Conservation (phyloP, 2,888 invertebrate species). For the Lasioglossum morio region DNA sequence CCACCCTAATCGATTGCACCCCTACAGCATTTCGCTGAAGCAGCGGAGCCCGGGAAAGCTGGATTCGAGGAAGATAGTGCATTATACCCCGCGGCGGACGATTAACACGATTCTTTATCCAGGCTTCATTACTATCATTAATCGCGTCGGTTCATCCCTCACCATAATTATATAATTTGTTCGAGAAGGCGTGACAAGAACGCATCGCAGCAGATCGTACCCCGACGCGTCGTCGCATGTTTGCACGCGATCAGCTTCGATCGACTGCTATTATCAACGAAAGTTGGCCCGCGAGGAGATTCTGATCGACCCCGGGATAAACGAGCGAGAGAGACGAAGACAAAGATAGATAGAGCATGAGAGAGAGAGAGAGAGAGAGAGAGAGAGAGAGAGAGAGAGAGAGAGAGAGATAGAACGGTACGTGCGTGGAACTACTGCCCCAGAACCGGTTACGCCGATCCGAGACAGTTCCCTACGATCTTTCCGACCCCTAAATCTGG, state of each 20-base stretch:
- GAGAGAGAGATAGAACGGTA: not conserved
- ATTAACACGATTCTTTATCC: slow-evolving; percentile 1
- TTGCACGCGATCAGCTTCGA: slow-evolving; percentile 17
- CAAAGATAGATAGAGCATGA: not conserved
- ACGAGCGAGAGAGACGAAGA: not conserved
- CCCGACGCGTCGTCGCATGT: not conserved
- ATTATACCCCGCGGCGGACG: not conserved
- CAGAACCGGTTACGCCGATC: slow-evolving; percentile 36
- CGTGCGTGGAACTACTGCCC: slow-evolving; percentile 13
- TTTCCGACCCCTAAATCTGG: slow-evolving; percentile 35
- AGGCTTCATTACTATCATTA: not conserved
- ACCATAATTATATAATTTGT: not conserved
- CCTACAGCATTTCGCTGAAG: not conserved
- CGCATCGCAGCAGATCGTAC: not conserved
- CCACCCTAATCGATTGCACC: not conserved
- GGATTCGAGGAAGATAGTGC: not conserved
- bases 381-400: too few species aligned
- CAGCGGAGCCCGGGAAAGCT: not conserved
- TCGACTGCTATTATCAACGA: not conserved
- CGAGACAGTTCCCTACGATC: slow-evolving; percentile 22
- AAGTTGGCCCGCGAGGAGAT: slow-evolving; percentile 4
- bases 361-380: not conserved
- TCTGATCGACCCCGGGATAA: slow-evolving; percentile 25
- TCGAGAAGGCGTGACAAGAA: slow-evolving; percentile 8
- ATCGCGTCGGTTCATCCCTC: not conserved